Base-by-base conservation (phyloP, 2,113 vertebrate genomes). In the Oryzias melastigma region DNA sequence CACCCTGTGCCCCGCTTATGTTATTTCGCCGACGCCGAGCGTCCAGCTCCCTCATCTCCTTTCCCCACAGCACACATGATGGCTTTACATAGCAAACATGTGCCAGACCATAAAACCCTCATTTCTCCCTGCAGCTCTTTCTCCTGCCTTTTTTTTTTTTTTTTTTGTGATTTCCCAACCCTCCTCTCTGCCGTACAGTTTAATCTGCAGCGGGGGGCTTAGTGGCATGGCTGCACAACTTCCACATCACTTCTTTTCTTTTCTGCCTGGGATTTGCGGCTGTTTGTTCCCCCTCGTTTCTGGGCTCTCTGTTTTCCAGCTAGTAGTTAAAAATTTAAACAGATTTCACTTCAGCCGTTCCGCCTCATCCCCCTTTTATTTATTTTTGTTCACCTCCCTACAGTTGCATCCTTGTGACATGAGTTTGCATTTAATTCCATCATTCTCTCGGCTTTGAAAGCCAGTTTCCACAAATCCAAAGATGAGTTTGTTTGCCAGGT, bases 191-290 rank as follows among this genome's bases (percentile, higher is more conserved):
- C 65, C 66, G 52, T 68, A 63, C 59, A 71, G 78, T 86, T 85
- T 86, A 88, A 85, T 85, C 82, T 88, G 73, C 78, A 80, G 71
- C 59, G n/a, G 72, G 69, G 74, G 75, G 78, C 74, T 88, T 85
- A 88, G 80, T 65, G 59, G 82, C 73, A 76, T 45, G 56, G 69
- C 72, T 81, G 82, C 78, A 88, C 81, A 73, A 85, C 84, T 85
- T 86, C 83, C 82, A 87, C 78, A 79, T 87, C 78, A 78, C 77
- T 80, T 77, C 43, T 81, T 67, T 61, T 68, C 67, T 66, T 67
- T 22, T 51, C 63, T 54, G 62, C 73, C 77, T 64, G 77, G 73
- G 75, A 82, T 88, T 76, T 80, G 75, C 58, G 53, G 65, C 66
- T 75, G 73, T 76, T 78, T 54, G 47, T 53, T 60, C 57, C 56